Base-by-base conservation (phyloP, 2,113 vertebrate genomes). In the Bubo bubo region DNA sequence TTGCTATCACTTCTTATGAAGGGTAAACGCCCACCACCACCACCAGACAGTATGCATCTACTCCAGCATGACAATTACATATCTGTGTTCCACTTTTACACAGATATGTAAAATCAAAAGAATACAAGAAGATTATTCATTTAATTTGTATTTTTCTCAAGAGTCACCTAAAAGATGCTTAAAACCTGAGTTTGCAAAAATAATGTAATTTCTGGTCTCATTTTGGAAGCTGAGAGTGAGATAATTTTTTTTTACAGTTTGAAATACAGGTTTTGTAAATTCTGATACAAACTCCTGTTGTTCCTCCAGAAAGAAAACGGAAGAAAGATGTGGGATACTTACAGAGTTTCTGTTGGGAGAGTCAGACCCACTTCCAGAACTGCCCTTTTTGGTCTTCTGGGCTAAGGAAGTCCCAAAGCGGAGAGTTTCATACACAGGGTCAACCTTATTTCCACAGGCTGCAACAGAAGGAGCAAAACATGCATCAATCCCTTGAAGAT, bases 381-480 rank as follows among this genome's bases (percentile, higher is more conserved):
- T 99, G 80, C 98, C 62, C 90, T 99, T 98, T 98, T 99, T 99
- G 45, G 98, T 99, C 87, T 99, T 99, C 97, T 99, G 99, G 55
- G 99, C 99, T 96, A 99, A 97, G 6, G 99, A 99, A 35, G 99
- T 99, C 76, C 99, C 99, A 72, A 99, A 99, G 60, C 99, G 99
- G 32, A 99, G 98, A 27, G 99, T 98, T 98, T 99, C 99, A 39
- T 99, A 99, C 27, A 99, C 99, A 0, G 99, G 99, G 93, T 99
- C 99, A 96, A 99, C 99, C 92, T 99, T 99, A 95, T 99, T 99
- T 82, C 99, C 99, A 95, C 99, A 99, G 66, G 99, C 99, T 99
- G 96, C 26, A 96, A 97, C 8, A 94, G 87, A 97, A 94, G 55
- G 89, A 72, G 68, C 34, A 93, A 97, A 83, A 97, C 35, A 32